Conservation (phyloP, 2,888 invertebrate genomes). For the Ischnus inquisitorius region DNA sequence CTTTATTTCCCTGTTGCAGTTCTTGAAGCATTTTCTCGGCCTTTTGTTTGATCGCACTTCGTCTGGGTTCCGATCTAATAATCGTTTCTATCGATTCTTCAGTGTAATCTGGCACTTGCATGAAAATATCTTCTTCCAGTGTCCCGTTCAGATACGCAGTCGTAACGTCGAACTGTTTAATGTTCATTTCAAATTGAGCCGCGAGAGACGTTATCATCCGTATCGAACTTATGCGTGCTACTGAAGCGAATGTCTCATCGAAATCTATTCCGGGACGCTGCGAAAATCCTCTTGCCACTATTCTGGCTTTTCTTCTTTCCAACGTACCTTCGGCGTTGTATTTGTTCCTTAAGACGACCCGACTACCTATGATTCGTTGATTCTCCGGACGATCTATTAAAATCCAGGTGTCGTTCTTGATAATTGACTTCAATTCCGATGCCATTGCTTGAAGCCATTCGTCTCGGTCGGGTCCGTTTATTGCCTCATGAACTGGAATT, state of each 20-base stretch:
- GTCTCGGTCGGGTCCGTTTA: conserved; percentile 19
- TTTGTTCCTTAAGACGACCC: conserved; percentile 65
- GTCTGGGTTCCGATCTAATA: background rate
- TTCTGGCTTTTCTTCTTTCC: conserved; percentile 63
- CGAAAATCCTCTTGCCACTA: conserved; percentile 67
- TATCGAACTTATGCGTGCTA: conserved; percentile 67
- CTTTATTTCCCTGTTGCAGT: conserved; percentile 43
- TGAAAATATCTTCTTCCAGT: conserved; percentile 51
- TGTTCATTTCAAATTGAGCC: conserved; percentile 57
- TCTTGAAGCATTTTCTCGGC: conserved; percentile 50
- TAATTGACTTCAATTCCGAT: conserved; percentile 57
- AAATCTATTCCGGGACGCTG: conserved; percentile 70
- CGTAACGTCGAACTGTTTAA: conserved; percentile 71
- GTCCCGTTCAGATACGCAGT: conserved; percentile 73
- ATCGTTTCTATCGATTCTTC: conserved; percentile 37
- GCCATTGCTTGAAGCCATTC: conserved; percentile 57
- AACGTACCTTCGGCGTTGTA: conserved; percentile 52
- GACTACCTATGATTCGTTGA: conserved; percentile 52
- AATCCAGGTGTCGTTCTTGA: conserved; percentile 60
- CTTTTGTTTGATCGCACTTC: conserved; percentile 8
- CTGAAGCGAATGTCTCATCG: conserved; percentile 67
- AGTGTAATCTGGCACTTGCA: conserved; percentile 64
- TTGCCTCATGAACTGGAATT: conserved; percentile 38
- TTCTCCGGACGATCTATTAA: conserved; percentile 50
- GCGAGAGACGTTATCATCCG: conserved; percentile 64